These are phyloP conservation scores for Bergia puertoricense DNA, from an alignment of 92 coral and sea anemone genomes.

Conservation along the genomic window DNA sequence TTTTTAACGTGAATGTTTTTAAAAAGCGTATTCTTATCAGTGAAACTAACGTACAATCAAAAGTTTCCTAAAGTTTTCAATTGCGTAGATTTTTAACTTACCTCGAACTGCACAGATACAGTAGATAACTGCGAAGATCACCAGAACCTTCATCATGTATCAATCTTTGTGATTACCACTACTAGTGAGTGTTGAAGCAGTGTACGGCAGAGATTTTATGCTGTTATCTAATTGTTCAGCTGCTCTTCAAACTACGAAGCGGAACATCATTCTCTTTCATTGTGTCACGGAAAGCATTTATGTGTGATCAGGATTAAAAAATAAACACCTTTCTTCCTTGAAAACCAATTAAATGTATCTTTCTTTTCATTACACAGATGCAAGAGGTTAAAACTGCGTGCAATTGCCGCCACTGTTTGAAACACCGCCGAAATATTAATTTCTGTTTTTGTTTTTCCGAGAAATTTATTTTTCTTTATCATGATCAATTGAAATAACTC, in stretches of 20 bases:
- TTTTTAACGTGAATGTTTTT: no score
- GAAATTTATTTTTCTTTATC: no score
- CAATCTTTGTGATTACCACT: neutral
- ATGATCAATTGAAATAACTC: no score
- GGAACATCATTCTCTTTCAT: neutral
- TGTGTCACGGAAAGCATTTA: neutral
- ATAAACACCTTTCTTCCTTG: slow-evolving; percentile 16
- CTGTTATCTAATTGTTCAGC: neutral
- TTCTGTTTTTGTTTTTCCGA: no score
- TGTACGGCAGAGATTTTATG: neutral
- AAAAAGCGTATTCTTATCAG: no score
- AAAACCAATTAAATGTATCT: neutral
- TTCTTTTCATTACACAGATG: neutral
- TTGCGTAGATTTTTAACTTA: neutral
- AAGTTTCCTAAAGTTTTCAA: no score
- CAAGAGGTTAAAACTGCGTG: neutral
- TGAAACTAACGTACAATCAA: neutral
- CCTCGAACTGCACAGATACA: slow-evolving; percentile 14
- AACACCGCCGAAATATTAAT: neutral
- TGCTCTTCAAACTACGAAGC: neutral
- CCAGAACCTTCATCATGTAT: neutral
- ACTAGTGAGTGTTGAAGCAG: neutral
- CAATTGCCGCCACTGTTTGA: neutral
- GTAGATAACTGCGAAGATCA: neutral
- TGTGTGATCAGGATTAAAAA: slow-evolving; percentile 13